Evolutionary conservation across 2,113 vertebrate genomes (phyloP), one percentile per base, ranked within the genome.

Genomic region (Albula goreensis): DNA sequence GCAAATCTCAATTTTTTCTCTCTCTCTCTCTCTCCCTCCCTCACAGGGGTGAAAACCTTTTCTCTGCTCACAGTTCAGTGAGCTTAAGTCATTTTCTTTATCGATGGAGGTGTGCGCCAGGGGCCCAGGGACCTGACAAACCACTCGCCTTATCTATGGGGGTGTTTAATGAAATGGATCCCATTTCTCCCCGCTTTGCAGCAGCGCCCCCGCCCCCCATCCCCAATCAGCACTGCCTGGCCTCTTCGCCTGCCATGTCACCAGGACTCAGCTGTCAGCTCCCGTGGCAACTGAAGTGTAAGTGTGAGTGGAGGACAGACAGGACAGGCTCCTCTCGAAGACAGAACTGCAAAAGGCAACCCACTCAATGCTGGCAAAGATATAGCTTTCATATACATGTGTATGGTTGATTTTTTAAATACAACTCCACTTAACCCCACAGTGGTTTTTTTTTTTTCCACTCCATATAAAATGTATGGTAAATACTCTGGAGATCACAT

Each of bases 41-140:
- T 41, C 78, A 91, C 90, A 89, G 87, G 92, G 91, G 90, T 90
- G 90, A 93, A 93, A 92, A 93, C 77, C 91, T 86, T 91, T 92
- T 92, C 31, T 31, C 19, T 74, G 6, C 86, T 81, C 86, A 89
- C 89, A 90, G 90, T 90, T 93, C 92, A 92, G 88, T 88, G 70
- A 84, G 80, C 92, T 92, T 91, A 85, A 93, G 89, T 93, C 79
- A 52, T 90, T 90, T 91, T 90, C 89, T 90, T 92, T 90, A 91
- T 93, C 88, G 89, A 92, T 25, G 41, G 48, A 86, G 87, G 89
- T 89, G 83, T 90, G 89, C 85, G 85, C 84, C 89, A 80, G 83
- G 85, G 31, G 31, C 31, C 78, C 88, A 83, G 60, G 66, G 82
- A 74, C 86, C 88, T 89, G 90, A 89, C 86, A 85, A 83, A 70